Evolutionary conservation across 2,888 invertebrate genomes (phyloP), one percentile per base, ranked within the genome.

Genomic region (Dicyrtomina minuta): DNA sequence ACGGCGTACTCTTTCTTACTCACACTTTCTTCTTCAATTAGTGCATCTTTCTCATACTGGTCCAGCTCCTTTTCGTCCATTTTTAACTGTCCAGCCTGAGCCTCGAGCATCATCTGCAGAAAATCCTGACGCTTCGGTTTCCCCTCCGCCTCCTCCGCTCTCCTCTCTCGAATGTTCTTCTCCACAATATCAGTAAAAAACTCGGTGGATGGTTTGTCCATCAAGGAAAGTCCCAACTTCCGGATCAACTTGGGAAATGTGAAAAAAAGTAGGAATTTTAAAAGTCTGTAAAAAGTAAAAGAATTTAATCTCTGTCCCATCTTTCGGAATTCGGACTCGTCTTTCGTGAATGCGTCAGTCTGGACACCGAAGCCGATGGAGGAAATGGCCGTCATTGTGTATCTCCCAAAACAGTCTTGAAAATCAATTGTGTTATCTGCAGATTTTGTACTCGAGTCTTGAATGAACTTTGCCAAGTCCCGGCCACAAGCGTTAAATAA

Each of bases 81-180:
- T 15, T 61, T 51, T 6, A 49, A 20, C 17, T 68, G 46, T 15
- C 68, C 68, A 1, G 41, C 26, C 43, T 68, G 68, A n/a, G 61
- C 68, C 41, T 68, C 68, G 2, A 68, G 22, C 26, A 68, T 17
- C 22, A 68, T 26, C 79, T 0, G 80, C 82, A 76, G 85, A 82
- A 68, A 65, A 56, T 65, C 65, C 12, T 65, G 15, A n/a, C 65
- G 41, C n/a, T 55, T 65, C n/a, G n/a, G n/a, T 1, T 51, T 39
- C 26, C 27, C 49, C 4, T 39, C 39, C 22, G 5, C 13, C 2
- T 22, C 17, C 15, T 55, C 24, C 15, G 27, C 39, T 12, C 43
- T 24, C 13, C 68, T 6, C 4, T 51, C 17, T 26, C 51, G 1
- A 22, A 68, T 68, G 41, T 51, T 68, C 12, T 49, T 4, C 17